Percentiles rank a stretch among this genome's conserved stretches.
phyloP scores from a whole-genome alignment of 1,140 invertebrate species.

The Drusus annulatus region DNA sequence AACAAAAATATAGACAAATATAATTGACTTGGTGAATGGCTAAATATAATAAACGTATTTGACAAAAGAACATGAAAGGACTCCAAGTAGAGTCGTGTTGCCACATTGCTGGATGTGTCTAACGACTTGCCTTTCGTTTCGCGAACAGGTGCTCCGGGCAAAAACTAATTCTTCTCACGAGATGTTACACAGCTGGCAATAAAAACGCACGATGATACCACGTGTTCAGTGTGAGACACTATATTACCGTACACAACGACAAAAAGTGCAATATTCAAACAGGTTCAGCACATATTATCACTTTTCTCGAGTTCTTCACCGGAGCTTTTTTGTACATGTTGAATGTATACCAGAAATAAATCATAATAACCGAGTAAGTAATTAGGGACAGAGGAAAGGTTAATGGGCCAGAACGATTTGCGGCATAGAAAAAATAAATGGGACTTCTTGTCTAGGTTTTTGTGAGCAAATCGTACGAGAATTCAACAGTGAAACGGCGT shows the following conservation, averaged over 20 bases:
- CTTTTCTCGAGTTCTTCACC: too few relatives aligned
- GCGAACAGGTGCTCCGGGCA: slow-evolving; percentile 1
- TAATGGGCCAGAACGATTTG: slow-evolving; percentile 30
- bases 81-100: neutral
- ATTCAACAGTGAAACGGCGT: too few relatives aligned
- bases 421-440: neutral
- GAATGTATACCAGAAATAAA: neutral
- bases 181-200: slow-evolving; percentile 16
- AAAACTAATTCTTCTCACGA: slow-evolving; percentile 24
- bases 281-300: too few relatives aligned
- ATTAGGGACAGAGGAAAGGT: slow-evolving; percentile 24
- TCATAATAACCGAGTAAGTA: neutral
- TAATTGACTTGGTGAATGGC: neutral
- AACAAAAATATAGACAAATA: neutral
- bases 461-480: slow-evolving; percentile 8
- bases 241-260: too few relatives aligned
- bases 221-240: neutral
- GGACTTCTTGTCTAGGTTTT: slow-evolving; percentile 15
- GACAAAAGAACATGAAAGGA: slow-evolving; percentile 14
- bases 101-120: neutral
- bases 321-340: too few relatives aligned
- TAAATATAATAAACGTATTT: neutral
- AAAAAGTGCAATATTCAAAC: too few relatives aligned
- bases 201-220: slow-evolving; percentile 12
- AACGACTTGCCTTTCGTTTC: slow-evolving; percentile 19